These are phyloP conservation scores for Euwallacea similis DNA, from an alignment of 1,140 invertebrate genomes.

Conservation along the genomic window DNA sequence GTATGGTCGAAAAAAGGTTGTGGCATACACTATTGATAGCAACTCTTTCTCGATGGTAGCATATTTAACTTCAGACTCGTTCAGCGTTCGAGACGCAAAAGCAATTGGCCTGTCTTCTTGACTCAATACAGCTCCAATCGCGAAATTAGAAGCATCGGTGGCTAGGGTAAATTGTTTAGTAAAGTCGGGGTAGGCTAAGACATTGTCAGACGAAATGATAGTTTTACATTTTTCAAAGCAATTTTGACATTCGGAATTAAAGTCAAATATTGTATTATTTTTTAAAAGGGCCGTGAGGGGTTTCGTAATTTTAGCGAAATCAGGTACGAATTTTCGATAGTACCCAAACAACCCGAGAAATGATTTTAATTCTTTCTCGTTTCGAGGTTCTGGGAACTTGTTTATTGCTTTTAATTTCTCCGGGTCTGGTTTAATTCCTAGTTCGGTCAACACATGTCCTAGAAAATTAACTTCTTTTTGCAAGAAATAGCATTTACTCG, in stretches of 20 bases:
- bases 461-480: neutral
- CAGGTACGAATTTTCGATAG: neutral
- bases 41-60: no score
- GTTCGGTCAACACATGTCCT: neutral
- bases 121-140: no score
- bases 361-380: conserved; percentile 1
- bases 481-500: neutral
- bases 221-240: neutral
- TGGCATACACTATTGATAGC: no score
- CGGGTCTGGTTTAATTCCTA: neutral
- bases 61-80: no score
- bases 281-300: neutral
- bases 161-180: no score
- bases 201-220: neutral
- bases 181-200: neutral
- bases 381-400: neutral
- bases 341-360: neutral
- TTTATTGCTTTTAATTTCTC: neutral
- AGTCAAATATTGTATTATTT: neutral
- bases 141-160: no score
- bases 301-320: conserved; percentile 1
- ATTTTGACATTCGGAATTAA: neutral
- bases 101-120: no score
- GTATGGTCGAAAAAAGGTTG: no score
- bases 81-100: no score